Conservation (phyloP, 2,113 vertebrate species). For the Gracilinanus agilis region DNA sequence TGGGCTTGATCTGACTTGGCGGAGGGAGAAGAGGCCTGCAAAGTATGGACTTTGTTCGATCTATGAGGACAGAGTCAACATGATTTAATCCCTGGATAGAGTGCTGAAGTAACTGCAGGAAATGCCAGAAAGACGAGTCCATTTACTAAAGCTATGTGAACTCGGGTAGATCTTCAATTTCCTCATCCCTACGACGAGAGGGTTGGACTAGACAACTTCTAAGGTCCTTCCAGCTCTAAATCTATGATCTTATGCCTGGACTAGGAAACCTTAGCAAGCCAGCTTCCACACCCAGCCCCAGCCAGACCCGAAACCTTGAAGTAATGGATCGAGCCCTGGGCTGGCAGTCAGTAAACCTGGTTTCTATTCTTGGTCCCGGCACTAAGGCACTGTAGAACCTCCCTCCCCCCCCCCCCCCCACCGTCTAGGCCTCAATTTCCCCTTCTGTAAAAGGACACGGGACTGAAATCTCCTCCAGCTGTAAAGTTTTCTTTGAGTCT, state of each 20-base stretch:
- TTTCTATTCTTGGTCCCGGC: neutral
- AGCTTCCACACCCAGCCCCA: neutral
- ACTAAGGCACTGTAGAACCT: neutral
- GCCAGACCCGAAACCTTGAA: neutral
- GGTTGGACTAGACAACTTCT: neutral
- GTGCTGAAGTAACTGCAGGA: neutral
- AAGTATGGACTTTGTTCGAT: neutral
- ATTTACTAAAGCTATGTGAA: neutral
- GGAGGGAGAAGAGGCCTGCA: too few species aligned
- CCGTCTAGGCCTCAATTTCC: neutral
- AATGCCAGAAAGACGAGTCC: neutral
- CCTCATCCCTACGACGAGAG: neutral
- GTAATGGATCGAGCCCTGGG: neutral
- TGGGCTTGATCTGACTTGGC: neutral
- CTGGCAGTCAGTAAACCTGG: neutral
- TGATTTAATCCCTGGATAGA: neutral
- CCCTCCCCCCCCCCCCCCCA: neutral
- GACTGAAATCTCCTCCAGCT: neutral
- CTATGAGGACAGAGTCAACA: neutral
- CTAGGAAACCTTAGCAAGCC: neutral
- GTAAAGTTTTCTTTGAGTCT: neutral
- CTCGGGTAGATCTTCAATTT: neutral
- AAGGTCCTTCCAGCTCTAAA: neutral
- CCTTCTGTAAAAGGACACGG: neutral
- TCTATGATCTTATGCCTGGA: neutral